Conservation (phyloP, 2,113 vertebrate genomes). For the Hystrix cristata region DNA sequence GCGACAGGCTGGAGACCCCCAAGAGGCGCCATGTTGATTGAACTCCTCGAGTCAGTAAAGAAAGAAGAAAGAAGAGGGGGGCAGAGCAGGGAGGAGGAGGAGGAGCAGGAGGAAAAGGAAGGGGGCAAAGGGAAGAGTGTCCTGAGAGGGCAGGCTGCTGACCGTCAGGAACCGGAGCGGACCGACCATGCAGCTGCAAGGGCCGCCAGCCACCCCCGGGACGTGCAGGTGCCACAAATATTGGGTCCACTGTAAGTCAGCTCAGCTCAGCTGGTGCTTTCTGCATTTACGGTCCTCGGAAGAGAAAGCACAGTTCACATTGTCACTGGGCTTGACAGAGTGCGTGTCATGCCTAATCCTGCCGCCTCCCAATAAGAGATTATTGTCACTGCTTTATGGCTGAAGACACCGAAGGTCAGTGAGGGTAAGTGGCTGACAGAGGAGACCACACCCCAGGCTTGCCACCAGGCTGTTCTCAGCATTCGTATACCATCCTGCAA, state of each 20-base stretch:
- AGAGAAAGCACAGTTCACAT: background rate
- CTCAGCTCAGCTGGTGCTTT: background rate
- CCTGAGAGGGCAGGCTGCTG: background rate
- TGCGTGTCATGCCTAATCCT: background rate
- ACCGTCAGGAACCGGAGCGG: too few species aligned
- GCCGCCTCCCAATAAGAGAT: background rate
- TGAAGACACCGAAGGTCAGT: background rate
- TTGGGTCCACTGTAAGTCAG: background rate
- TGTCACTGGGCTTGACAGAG: background rate
- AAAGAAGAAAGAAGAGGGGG: background rate
- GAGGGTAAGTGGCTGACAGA: background rate
- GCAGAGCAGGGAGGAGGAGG: background rate
- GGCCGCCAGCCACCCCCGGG: background rate
- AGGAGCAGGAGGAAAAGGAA: background rate
- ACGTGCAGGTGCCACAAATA: background rate
- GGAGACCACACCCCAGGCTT: background rate
- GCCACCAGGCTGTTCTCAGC: background rate
- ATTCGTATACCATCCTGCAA: background rate
- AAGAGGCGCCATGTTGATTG: conserved; percentile 36
- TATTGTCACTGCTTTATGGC: background rate
- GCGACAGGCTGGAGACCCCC: conserved; percentile 45
- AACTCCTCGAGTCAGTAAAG: conserved; percentile 7
- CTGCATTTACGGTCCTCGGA: background rate
- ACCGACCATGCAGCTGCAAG: rapidly evolving
- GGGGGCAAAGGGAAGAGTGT: background rate